Evolutionary conservation across 2,888 invertebrate genomes (phyloP), one percentile per base, ranked within the genome.

Genomic region (Chrysolina haemoptera): DNA sequence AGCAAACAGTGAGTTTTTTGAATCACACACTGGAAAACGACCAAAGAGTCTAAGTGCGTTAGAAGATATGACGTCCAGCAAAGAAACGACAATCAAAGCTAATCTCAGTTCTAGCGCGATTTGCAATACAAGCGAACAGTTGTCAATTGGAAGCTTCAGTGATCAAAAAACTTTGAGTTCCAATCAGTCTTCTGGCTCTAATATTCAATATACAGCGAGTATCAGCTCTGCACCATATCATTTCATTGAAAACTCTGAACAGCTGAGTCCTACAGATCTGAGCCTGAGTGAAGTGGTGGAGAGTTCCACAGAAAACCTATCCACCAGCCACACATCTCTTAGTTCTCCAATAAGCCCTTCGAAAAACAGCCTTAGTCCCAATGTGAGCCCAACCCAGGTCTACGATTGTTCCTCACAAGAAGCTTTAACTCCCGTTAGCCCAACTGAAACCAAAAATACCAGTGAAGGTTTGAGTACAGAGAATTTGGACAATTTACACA

Each of bases 291-390:
- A 87, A 76, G 84, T 87, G 0, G 73, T 86, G 9, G 85, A 84
- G 64, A 86, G 84, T 70, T 84, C 84, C 0, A 85, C 85, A 3
- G 86, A 87, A 70, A 85, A 85, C 74, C 72, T 85, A 22, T 91
- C 0, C 90, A 91, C 9, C 89, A 91, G 77, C 80, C 84, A 83
- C 48, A 85, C 85, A n/a, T 85, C 86, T 10, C 77, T 86, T n/a
- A 87, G 86, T 78, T 86, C 85, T 59, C 86, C 86, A 0, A 76
- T 81, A 6, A 86, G 84, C 65, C 83, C 84, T 12, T 84, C 85
- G 14, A 85, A 84, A 68, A 84, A 84, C 75, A 85, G 85, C 11
- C 70, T 82, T 9, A 87, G 86, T 70, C 86, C 86, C 0, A 86
- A 86, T 74, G 86, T 87, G 0, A 87, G 87, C 77, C 86, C 87